These are phyloP conservation scores for Nasonia giraulti DNA, from an alignment of 1,140 invertebrate species.

Conservation along the genomic window DNA sequence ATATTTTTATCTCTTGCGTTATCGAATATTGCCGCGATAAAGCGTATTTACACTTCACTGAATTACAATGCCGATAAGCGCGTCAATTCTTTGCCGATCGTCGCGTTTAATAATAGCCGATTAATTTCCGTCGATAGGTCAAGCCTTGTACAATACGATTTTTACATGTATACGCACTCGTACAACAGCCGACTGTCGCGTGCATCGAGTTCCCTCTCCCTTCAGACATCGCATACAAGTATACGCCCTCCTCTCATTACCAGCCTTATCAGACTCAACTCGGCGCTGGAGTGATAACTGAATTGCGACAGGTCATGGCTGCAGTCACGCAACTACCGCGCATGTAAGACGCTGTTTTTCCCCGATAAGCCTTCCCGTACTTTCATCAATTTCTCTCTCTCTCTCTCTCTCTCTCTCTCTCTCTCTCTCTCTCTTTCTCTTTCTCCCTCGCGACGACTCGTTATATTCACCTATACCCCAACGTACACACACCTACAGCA, in stretches of 20 bases:
- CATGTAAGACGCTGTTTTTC: background rate
- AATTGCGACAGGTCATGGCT: constrained; percentile 69
- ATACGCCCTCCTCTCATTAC: background rate
- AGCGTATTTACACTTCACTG: too few species aligned
- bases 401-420: constrained; percentile 27
- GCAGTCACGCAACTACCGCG: background rate
- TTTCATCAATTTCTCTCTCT: constrained; percentile 35
- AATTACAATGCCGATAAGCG: too few species aligned
- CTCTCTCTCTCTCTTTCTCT: constrained; percentile 17
- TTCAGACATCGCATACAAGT: background rate
- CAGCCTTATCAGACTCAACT: background rate
- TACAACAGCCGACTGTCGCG: background rate
- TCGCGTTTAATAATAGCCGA: too few species aligned
- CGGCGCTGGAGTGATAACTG: constrained; percentile 48
- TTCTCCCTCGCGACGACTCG: background rate
- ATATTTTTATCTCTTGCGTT: too few species aligned
- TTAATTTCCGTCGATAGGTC: too few species aligned
- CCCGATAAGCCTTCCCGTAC: background rate
- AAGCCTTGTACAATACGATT: too few species aligned
- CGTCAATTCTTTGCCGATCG: too few species aligned
- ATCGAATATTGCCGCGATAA: too few species aligned
- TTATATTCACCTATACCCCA: background rate
- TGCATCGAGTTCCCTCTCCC: background rate
- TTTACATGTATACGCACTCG: too few species aligned
- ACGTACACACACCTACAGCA: background rate